A percentile compares a stretch with the other conserved stretches of the same genome.
These are phyloP conservation scores for Notodromas monacha DNA, from an alignment of 2,888 invertebrate species.

Conservation along the genomic window DNA sequence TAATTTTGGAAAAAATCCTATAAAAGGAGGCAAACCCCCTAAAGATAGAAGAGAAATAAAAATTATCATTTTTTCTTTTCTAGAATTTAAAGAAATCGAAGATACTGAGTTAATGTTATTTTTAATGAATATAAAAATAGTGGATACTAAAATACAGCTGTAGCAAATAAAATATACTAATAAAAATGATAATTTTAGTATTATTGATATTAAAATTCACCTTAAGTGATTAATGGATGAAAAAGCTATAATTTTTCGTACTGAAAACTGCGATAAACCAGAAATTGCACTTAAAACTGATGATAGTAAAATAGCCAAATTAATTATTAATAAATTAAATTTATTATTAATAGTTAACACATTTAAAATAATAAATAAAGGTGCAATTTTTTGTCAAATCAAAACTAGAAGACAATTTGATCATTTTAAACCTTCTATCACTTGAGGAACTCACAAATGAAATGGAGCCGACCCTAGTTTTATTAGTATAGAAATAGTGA, in stretches of 20 bases:
- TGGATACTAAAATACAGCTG: conserved; percentile 4
- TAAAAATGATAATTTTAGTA: conserved; percentile 4
- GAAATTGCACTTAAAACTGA: conserved; percentile 4
- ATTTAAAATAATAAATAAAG: conserved; percentile 4
- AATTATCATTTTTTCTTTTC: conserved; percentile 4
- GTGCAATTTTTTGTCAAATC: conserved; percentile 4
- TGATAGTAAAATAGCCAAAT: conserved; percentile 4
- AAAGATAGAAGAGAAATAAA: conserved; percentile 4
- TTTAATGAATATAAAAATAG: conserved; percentile 4
- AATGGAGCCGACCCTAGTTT: background rate
- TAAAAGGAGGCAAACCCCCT: conserved; percentile 4
- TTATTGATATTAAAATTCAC: conserved; percentile 4
- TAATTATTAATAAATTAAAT: conserved; percentile 4
- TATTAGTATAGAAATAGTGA: conserved; percentile 5
- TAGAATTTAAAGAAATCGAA: conserved; percentile 4
- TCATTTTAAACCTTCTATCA: conserved; percentile 1
- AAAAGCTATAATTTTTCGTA: conserved; percentile 4
- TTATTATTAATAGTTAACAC: conserved; percentile 4
- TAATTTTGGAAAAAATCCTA: conserved; percentile 4
- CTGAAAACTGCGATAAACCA: conserved; percentile 4
- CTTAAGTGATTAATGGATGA: conserved; percentile 4
- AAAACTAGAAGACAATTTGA: conserved; percentile 4
- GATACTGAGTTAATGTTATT: conserved; percentile 4
- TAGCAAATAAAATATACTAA: conserved; percentile 4
- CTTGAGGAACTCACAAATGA: background rate